Evolutionary conservation across 2,888 invertebrate species (phyloP).

Genomic region (Cantharis rufa): DNA sequence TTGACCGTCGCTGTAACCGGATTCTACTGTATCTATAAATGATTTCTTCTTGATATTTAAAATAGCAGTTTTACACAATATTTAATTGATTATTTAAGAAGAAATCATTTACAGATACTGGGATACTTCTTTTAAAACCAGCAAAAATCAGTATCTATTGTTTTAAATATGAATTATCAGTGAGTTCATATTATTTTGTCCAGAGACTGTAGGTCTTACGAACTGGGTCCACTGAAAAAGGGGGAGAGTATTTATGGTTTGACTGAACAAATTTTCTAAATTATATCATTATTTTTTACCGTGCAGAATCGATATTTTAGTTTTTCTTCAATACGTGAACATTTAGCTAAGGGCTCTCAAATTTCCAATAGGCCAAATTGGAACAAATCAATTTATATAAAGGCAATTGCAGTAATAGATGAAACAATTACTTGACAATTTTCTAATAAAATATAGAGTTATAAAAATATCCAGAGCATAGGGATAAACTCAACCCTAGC

Average conservation of each 20-base stretch:
- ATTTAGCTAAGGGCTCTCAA: neutral
- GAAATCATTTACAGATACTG: no score
- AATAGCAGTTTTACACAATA: no score
- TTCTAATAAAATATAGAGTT: neutral
- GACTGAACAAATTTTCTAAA: neutral
- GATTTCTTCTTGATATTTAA: no score
- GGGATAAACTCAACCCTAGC: neutral
- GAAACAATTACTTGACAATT: neutral
- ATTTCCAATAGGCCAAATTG: neutral
- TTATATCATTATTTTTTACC: neutral
- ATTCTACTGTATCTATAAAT: no score
- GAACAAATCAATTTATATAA: neutral
- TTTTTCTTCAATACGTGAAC: neutral
- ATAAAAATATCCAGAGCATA: neutral
- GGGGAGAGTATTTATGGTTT: neutral
- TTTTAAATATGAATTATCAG: no score
- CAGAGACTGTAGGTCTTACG: no score
- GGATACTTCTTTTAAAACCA: no score
- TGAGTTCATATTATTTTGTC: no score
- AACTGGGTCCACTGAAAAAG: no score
- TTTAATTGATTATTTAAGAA: no score
- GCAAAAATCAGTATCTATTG: no score
- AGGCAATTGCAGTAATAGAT: neutral
- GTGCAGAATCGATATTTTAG: neutral
- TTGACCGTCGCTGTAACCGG: no score